Base-by-base conservation (phyloP, 1,140 invertebrate species). In the Megalopta genalis region DNA sequence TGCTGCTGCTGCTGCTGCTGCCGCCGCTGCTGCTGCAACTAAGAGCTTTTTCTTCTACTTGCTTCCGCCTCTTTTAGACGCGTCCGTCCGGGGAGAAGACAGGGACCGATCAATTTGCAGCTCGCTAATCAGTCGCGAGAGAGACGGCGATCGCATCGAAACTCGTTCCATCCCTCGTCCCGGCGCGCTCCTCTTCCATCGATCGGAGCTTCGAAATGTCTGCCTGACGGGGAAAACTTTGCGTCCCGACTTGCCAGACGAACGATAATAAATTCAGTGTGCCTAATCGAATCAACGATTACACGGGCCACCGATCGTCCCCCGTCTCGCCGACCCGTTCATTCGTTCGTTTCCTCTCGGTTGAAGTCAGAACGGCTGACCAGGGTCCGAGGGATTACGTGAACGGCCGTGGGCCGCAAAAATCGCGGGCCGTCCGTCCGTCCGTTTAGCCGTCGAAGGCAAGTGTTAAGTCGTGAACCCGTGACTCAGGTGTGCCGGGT, bases 381-480 rank as follows among this genome's bases (percentile, higher is more conserved):
- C 42, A 12, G 4, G 37, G 25, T n/a, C 3, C 18, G 27, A 39
- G 46, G 69, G 25, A 64, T 39, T 46, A 25, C n/a, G 12, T 14
- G 39, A 49, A 27, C n/a, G 16, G 25, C 16, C 39, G 10, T 23
- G 52, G n/a, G 62, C 18, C 14, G n/a, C 7, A 63, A 27, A 16
- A 46, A 49, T 49, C 39, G 64, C 54, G 75, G 42, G 57, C n/a
- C n/a, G n/a, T n/a, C n/a, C n/a, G n/a, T n/a, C n/a, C n/a, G 21
- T 23, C 1, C 64, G 32, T 84, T 84, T 75, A 81, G 80, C 82
- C 68, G 62, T 23, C 6, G 27, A 32, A 71, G 71, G 68, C 77
- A 87, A 88, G 89, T 89, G 89, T 87, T 90, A 88, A 90, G 60
- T 90, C 78, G 89, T 86, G 84, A 90, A 89, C 88, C 63, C 85